phyloP scores from a whole-genome alignment of 2,113 vertebrate genomes.

The Felis catus region DNA sequence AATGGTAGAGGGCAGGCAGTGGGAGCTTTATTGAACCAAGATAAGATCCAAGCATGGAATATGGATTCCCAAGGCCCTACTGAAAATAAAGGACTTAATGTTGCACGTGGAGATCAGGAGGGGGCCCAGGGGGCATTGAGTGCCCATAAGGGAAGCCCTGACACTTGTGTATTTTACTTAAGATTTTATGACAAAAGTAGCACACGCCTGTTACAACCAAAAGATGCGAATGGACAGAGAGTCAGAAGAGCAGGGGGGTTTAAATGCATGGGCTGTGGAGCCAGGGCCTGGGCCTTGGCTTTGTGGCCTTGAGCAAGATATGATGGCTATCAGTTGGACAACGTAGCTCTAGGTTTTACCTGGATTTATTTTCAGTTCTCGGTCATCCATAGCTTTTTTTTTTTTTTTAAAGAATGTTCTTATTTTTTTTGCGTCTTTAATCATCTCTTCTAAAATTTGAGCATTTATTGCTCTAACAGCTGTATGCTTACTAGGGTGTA shows the following conservation, averaged over 20 bases:
- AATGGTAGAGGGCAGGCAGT: background rate
- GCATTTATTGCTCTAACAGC: background rate
- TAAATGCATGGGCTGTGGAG: background rate
- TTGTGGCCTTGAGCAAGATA: background rate
- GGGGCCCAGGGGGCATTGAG: too few species aligned
- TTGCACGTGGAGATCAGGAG: background rate
- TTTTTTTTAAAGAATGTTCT: background rate
- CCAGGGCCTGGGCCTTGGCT: background rate
- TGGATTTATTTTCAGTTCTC: constrained; percentile 23
- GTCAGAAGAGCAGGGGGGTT: background rate
- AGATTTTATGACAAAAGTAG: background rate
- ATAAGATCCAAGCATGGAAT: background rate
- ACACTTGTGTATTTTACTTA: background rate
- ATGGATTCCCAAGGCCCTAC: background rate
- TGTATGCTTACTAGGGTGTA: background rate
- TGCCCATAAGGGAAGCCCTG: background rate
- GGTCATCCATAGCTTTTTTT: background rate
- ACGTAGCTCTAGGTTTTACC: background rate
- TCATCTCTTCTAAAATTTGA: constrained; percentile 28
- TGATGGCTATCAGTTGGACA: background rate
- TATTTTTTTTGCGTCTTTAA: background rate
- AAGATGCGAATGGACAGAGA: background rate
- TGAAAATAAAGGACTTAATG: background rate
- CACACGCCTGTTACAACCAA: background rate
- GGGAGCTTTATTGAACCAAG: background rate